Conservation (phyloP, 2,888 invertebrate species). For the Lasioglossum pauxillum region DNA sequence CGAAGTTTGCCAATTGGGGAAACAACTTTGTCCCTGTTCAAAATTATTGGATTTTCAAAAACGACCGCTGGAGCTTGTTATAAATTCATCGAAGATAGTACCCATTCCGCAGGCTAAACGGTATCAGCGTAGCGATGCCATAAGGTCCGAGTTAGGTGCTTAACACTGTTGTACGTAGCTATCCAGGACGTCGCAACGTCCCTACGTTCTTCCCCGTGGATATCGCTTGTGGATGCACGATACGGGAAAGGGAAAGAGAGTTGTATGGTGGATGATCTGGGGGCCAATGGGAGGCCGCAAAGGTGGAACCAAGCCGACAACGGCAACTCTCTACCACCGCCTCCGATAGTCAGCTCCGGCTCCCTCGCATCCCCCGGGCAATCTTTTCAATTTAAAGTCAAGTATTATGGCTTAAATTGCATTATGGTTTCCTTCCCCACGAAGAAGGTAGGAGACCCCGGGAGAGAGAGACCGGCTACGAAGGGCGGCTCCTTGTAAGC, state of each 20-base stretch:
- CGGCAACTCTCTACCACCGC: slow-evolving; percentile 48
- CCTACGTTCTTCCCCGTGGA: slow-evolving; percentile 20
- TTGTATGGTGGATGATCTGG: not conserved
- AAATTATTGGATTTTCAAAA: slow-evolving; percentile 47
- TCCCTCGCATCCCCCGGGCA: slow-evolving; percentile 84
- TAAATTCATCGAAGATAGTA: too few relatives aligned
- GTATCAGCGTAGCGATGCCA: slow-evolving; percentile 37
- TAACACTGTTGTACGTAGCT: slow-evolving; percentile 57
- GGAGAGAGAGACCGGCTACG: slow-evolving; percentile 61
- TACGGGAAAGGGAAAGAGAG: not conserved
- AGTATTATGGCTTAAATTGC: slow-evolving; percentile 84
- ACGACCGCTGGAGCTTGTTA: not conserved
- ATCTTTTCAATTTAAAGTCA: slow-evolving; percentile 85
- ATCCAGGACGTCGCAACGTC: not conserved
- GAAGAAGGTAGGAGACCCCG: slow-evolving; percentile 65
- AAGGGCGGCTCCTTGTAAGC: slow-evolving; percentile 82
- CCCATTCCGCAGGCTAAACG: slow-evolving; percentile 52
- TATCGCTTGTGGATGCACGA: slow-evolving; percentile 34
- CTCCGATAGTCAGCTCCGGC: slow-evolving; percentile 61
- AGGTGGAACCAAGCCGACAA: slow-evolving; percentile 35
- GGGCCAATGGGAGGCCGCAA: slow-evolving; percentile 10
- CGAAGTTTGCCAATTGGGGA: slow-evolving; percentile 66
- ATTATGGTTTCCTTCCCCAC: slow-evolving; percentile 83
- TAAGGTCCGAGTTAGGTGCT: slow-evolving; percentile 46
- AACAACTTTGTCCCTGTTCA: slow-evolving; percentile 52